Base-by-base conservation (phyloP, 2,113 vertebrate genomes). In the Osmerus mordax region DNA sequence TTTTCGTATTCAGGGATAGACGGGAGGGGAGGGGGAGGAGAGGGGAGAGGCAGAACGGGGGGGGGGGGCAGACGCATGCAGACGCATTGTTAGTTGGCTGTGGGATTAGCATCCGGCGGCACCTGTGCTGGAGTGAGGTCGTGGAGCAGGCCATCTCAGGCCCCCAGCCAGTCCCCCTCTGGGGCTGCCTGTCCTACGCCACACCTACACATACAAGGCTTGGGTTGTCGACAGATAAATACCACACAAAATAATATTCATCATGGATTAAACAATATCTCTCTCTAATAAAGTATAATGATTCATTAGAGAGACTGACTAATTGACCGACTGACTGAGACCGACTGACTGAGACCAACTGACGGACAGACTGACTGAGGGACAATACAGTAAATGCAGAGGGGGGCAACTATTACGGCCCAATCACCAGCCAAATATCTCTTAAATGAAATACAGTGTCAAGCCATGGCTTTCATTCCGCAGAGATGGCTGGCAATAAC, bases 401-500 rank as follows among this genome's bases (percentile, higher is more conserved):
- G 56, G 23, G 19, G 23, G 23, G 60, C 2, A 23, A 13, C 19
- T 15, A 23, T 25, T 29, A 62, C 19, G 1, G 23, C 23, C 28
- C 23, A 21, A 62, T 25, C 13, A 6, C 28, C 52, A 67, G 21
- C 53, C 84, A 70, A 88, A 73, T 69, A 62, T 74, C 61, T 54
- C 71, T 75, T 81, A 80, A 77, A 71, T 25, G 73, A 83, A 85
- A 84, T 67, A 81, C 52, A 73, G 77, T 70, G 81, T 81, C 74
- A 81, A 80, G 65, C 71, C 63, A 67, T 66, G 67, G 69, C 73
- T 75, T 23, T 67, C 18, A 41, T 71, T 66, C 66, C 73, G 65
- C 62, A 55, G 74, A 58, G 67, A 81, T 36, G 65, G 70, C 67
- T 77, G 70, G 78, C 76, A 79, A 77, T 81, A 80, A 84, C 71